These are phyloP conservation scores for Andrena flavipes DNA, from an alignment of 2,888 invertebrate species.

Conservation along the genomic window DNA sequence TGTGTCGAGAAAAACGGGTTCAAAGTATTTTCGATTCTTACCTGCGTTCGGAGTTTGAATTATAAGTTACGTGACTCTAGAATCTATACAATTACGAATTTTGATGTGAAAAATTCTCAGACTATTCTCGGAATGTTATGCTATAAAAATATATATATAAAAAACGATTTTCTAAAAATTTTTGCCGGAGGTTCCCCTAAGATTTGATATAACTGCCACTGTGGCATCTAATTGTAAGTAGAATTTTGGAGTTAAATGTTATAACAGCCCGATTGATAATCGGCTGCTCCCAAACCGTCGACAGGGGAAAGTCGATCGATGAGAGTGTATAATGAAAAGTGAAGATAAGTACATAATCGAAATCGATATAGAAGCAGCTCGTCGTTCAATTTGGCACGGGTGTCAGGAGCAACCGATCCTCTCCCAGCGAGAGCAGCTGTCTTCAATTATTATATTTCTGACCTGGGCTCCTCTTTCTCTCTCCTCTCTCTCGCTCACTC, in stretches of 20 bases:
- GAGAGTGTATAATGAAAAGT: constrained; percentile 35
- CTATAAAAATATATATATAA: too few relatives aligned
- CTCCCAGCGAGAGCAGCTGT: constrained; percentile 78
- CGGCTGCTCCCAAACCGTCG: too few relatives aligned
- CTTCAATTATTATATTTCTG: constrained; percentile 80
- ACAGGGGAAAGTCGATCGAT: constrained; percentile 12
- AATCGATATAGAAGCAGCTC: constrained; percentile 39
- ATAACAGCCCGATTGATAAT: not conserved
- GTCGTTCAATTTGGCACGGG: constrained; percentile 70
- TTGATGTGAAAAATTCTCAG: too few relatives aligned
- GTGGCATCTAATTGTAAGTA: not conserved
- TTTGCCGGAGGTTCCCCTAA: too few relatives aligned
- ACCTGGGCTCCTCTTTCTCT: constrained; percentile 60
- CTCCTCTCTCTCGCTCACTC: constrained; percentile 17
- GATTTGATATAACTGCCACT: too few relatives aligned
- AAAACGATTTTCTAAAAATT: too few relatives aligned
- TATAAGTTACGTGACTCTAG: too few relatives aligned
- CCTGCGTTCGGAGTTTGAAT: too few relatives aligned
- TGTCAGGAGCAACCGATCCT: constrained; percentile 71
- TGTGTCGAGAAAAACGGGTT: too few relatives aligned
- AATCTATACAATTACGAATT: too few relatives aligned
- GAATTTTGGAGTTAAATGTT: not conserved
- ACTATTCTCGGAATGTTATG: too few relatives aligned
- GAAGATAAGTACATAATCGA: constrained; percentile 61
- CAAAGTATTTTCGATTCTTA: too few relatives aligned